Evolutionary conservation across 2,113 vertebrate genomes (phyloP), one percentile per base, ranked within the genome.

Genomic region (Caloenas nicobarica): DNA sequence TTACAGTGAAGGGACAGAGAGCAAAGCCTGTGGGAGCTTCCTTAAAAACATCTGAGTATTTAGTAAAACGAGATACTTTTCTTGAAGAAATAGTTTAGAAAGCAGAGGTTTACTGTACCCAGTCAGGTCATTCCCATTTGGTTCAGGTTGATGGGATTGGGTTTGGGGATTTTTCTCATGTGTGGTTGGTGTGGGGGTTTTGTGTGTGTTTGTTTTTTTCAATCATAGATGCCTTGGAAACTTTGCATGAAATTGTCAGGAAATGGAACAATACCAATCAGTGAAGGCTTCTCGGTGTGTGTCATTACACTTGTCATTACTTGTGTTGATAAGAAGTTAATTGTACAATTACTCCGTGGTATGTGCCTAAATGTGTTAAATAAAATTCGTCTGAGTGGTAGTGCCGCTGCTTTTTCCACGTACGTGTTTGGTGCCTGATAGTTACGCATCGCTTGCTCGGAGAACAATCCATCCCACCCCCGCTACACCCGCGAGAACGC

Each of bases 81-180:
- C 5, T 14, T 60, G 36, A 46, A 25, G 40, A 34, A 34, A 2
- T 13, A 7, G 14, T 9, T 65, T 5, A 5, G 17, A 58, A 53
- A 28, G 56, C 17, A 4, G 51, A 3, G 3, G 10, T 44, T 14
- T 33, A 1, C 13, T 14, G 57, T 42, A 14, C 23, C 9, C 13
- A 0, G 2, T 3, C 3, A 0, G 18, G 33, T 25, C 6, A 0
- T 14, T 29, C 16, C 34, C 16, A 1, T 26, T 12, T 0, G n/a
- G 13, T 7, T 34, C n/a, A 16, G 24, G 1, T 12, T 16, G 3
- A 4, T 0, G n/a, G 3, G 2, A 4, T 2, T 3, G 19, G 34
- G 4, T 8, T 58, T 17, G 42, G 18, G 44, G 18, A 46, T 46
- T 46, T 46, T 46, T 46, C 44, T 46, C 19, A 18, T 46, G 44